Evolutionary conservation across 1,140 invertebrate genomes (phyloP).

Genomic region (Drosophila yakuba): DNA sequence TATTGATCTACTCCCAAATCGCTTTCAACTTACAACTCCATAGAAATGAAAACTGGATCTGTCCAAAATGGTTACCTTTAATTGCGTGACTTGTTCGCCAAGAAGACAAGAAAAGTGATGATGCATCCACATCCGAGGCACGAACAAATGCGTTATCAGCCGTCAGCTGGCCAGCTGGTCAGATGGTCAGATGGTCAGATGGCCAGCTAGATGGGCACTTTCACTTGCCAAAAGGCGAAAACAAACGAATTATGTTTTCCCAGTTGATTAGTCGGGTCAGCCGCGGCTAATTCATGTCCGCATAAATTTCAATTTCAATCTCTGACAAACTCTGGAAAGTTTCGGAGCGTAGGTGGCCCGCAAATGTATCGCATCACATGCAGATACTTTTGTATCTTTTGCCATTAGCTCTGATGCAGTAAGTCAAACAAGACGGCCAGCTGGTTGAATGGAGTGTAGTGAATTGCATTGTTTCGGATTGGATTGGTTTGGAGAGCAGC

Average conservation of each 20-base stretch:
- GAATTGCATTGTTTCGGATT: neutral
- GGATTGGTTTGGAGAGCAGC: neutral
- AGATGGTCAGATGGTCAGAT: neutral
- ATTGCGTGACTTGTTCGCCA: neutral
- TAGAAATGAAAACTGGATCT: neutral
- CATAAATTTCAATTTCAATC: conserved; percentile 33
- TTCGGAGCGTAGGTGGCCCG: conserved; percentile 38
- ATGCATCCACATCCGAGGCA: neutral
- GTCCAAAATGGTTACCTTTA: neutral
- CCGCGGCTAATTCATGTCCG: conserved; percentile 24
- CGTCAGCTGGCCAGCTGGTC: neutral
- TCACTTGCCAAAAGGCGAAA: conserved; percentile 37
- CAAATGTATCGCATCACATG: conserved; percentile 46
- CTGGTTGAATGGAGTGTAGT: neutral
- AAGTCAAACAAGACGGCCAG: conserved; percentile 22
- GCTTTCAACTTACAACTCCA: neutral
- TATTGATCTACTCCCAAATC: too few species aligned
- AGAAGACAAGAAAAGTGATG: neutral
- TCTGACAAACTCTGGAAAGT: conserved; percentile 16
- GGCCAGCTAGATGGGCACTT: conserved; percentile 13
- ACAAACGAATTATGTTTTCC: conserved; percentile 36
- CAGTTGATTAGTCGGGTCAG: conserved; percentile 27
- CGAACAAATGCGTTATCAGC: conserved; percentile 11
- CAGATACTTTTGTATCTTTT: conserved; percentile 36
- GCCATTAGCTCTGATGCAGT: conserved; percentile 48